Evolutionary conservation across 2,113 vertebrate genomes (phyloP), one percentile per base, ranked within the genome.

Genomic region (Menura novaehollandiae): DNA sequence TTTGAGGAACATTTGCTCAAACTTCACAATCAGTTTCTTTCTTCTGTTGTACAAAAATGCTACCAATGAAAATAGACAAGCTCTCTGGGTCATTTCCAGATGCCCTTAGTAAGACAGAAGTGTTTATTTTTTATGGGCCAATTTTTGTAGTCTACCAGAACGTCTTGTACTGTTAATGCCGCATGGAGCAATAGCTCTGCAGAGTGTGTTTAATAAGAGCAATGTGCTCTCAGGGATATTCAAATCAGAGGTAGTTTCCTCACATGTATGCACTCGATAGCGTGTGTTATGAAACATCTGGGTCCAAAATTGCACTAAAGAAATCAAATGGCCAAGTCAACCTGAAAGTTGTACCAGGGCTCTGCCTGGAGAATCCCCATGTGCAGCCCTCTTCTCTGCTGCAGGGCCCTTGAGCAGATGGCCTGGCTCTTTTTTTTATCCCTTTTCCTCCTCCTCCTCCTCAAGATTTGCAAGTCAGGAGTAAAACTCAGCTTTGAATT

Each of bases 91-190:
- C 95, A 95, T 95, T 89, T 95, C 93, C 93, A 93, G 88, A 91
- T 95, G 87, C 96, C 93, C 90, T 91, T 89, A 89, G 78, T 87
- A 78, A 96, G 84, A 80, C 91, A 95, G 91, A 93, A 95, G 93
- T 96, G 93, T 96, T 97, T 93, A 73, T 91, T 94, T 96, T 95
- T 95, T 94, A 81, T 83, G 78, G 94, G 89, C 93, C 88, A 95
- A 91, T 93, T 96, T 92, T 95, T 95, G 89, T 84, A 80, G 75
- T 84, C 79, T 91, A 89, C 82, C 72, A 77, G 95, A 94, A 95
- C 58, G 53, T 91, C 89, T 93, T 95, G 93, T 96, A 81, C 93
- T 85, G 81, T 87, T 92, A 87, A 87, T 95, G 91, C 92, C 0
- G 43, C 94, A 86, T 88, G 78, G 93, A 95, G 93, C 85, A 90